A percentile compares a stretch with the other conserved stretches of the same genome.
Evolutionary conservation across 2,113 vertebrate genomes (phyloP).

Genomic region (Paradoxurus hermaphroditus): DNA sequence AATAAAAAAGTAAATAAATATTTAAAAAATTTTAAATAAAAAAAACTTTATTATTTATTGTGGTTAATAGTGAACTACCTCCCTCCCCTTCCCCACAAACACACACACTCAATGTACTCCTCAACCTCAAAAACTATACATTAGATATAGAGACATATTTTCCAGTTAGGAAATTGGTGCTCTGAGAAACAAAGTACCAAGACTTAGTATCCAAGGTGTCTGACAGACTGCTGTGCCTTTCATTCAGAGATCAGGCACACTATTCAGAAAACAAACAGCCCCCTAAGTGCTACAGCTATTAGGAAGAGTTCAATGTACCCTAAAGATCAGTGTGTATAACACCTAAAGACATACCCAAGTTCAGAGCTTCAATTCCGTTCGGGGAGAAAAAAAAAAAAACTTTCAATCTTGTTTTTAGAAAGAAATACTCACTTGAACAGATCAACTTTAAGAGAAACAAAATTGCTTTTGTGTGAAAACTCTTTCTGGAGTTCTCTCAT

Average conservation of each 20-base stretch:
- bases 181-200: not conserved
- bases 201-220: not conserved
- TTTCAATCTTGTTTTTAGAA: conserved; percentile 10
- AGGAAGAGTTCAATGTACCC: not conserved
- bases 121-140: not conserved
- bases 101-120: not conserved
- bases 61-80: not conserved
- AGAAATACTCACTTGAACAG: conserved; percentile 10
- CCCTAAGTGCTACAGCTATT: not conserved
- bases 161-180: not conserved
- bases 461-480: conserved; percentile 27
- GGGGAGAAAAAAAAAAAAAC: not conserved
- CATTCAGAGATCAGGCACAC: not conserved
- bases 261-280: not conserved
- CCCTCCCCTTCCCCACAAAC: not conserved
- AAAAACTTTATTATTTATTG: not conserved
- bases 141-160: not conserved
- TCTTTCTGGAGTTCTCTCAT: conserved; percentile 33
- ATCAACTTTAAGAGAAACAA: conserved; percentile 64
- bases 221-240: not conserved
- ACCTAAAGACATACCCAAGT: not conserved
- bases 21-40: too few species aligned
- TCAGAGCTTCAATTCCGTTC: not conserved
- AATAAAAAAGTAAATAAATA: too few species aligned
- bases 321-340: not conserved